Base-by-base conservation (phyloP, 2,113 vertebrate species). In the Malurus elegans region DNA sequence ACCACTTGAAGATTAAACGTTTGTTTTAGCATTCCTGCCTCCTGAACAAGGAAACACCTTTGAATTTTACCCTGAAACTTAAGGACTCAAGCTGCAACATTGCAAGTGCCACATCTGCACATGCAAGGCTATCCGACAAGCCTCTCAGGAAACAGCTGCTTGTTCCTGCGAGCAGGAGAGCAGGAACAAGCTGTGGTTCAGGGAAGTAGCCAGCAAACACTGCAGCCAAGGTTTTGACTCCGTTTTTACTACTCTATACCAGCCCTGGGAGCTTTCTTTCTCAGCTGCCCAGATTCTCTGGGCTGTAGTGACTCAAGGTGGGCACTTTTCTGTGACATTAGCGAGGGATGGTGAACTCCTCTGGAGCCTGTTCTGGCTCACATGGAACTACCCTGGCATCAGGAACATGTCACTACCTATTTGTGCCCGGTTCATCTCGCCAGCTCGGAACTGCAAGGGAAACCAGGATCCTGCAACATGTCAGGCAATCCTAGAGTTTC, bases 341-440 rank as follows among this genome's bases (percentile, higher is more conserved):
- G 10, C 14, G 14, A 28, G 13, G 19, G 10, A 31, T 29, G 65
- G 38, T 28, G 32, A 87, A 16, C 25, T 18, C 14, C 54, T 51
- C 70, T 50, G 64, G 50, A 73, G 58, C 5, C 36, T 51, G 29
- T 57, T 14, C 53, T 48, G 53, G 61, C 14, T 14, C 71, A 23
- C 19, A 19, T 0, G 29, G 76, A 79, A 87, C 57, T n/a, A 57
- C 36, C 21, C 17, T 12, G n/a, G 12, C 50, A 45, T 14, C n/a
- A 45, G 56, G n/a, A 73, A 78, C 15, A 8, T 1, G 11, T 11
- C 2, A 0, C 8, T 36, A 57, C 10, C 20, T 18, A 5, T 18
- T n/a, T 83, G 31, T 34, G 40, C 31, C 10, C 2, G 1, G 18
- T 42, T 53, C 32, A 5, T 38, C 29, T 38, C 38, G 15, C 26